These are phyloP conservation scores for Cirrhinus molitorella DNA, from an alignment of 2,797 vertebrate species.

Conservation along the genomic window DNA sequence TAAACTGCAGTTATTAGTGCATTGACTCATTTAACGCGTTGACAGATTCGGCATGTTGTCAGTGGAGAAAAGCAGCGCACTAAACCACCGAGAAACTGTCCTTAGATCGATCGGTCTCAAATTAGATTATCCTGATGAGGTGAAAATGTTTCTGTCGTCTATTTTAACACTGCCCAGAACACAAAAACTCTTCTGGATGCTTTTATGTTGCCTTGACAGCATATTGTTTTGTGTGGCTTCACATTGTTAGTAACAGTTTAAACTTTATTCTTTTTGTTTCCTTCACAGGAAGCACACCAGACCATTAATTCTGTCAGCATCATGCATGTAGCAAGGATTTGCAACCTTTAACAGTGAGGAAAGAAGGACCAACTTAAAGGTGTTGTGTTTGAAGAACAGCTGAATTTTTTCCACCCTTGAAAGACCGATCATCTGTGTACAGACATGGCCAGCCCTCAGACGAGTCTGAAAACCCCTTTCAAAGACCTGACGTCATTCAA, in stretches of 20 bases:
- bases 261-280: slow-evolving; percentile 57
- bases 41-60: slow-evolving; percentile 77
- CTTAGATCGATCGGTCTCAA: slow-evolving; percentile 65
- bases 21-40: slow-evolving; percentile 74
- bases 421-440: slow-evolving; percentile 58
- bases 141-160: slow-evolving; percentile 45
- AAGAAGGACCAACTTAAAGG: slow-evolving; percentile 53
- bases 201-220: background rate
- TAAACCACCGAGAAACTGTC: slow-evolving; percentile 58
- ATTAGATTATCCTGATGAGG: slow-evolving; percentile 66
- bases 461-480: slow-evolving; percentile 80
- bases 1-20: slow-evolving; percentile 65
- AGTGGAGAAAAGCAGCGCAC: slow-evolving; percentile 63
- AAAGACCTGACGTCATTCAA: slow-evolving; percentile 83
- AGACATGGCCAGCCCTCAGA: slow-evolving; percentile 82
- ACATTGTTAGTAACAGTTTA: background rate
- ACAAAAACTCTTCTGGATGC: background rate
- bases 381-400: slow-evolving; percentile 45
- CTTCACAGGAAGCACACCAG: slow-evolving; percentile 69
- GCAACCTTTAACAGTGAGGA: slow-evolving; percentile 65
- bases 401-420: slow-evolving; percentile 57
- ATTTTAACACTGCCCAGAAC: background rate
- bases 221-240: background rate
- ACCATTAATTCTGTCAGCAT: slow-evolving; percentile 68
- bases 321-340: slow-evolving; percentile 78